Conservation (phyloP, 2,797 vertebrate genomes). For the Alfaro cultratus region DNA sequence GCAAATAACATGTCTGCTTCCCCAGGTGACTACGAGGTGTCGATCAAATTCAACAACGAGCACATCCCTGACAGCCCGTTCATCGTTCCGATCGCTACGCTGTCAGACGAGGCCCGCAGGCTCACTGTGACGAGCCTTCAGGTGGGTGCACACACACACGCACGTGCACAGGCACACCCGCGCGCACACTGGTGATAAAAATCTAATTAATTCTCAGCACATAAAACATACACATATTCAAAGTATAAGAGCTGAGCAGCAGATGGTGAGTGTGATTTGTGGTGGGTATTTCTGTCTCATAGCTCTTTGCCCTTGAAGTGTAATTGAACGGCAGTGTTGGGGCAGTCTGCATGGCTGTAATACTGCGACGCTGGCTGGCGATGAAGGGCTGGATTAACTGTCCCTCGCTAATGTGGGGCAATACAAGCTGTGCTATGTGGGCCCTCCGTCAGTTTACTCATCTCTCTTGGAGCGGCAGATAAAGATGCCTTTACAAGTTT, state of each 20-base stretch:
- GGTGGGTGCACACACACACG: slow-evolving; percentile 70
- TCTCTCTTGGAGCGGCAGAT: slow-evolving; percentile 47
- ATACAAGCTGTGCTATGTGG: slow-evolving; percentile 66
- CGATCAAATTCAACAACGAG: slow-evolving; percentile 98
- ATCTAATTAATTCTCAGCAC: slow-evolving; percentile 6
- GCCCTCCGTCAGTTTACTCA: slow-evolving; percentile 38
- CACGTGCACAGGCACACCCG: neutral
- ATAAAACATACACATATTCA: slow-evolving; percentile 17
- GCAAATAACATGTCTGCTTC: slow-evolving; percentile 51
- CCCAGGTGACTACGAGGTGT: slow-evolving; percentile 94
- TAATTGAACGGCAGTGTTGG: slow-evolving; percentile 60
- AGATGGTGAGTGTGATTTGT: slow-evolving; percentile 34
- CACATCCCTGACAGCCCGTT: slow-evolving; percentile 98
- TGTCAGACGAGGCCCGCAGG: slow-evolving; percentile 92
- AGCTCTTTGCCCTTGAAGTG: slow-evolving; percentile 68
- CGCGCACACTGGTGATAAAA: neutral
- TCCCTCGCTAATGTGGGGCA: slow-evolving; percentile 66
- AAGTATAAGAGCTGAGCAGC: slow-evolving; percentile 28
- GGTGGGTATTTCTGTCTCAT: slow-evolving; percentile 52
- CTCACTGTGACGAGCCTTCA: slow-evolving; percentile 94
- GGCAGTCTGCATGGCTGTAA: slow-evolving; percentile 49
- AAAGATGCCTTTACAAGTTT: slow-evolving; percentile 41
- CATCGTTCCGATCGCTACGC: slow-evolving; percentile 91
- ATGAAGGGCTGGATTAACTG: slow-evolving; percentile 81
- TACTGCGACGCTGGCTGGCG: slow-evolving; percentile 65